Evolutionary conservation across 2,888 invertebrate genomes (phyloP).

Genomic region (Drosophila anomelani): DNA sequence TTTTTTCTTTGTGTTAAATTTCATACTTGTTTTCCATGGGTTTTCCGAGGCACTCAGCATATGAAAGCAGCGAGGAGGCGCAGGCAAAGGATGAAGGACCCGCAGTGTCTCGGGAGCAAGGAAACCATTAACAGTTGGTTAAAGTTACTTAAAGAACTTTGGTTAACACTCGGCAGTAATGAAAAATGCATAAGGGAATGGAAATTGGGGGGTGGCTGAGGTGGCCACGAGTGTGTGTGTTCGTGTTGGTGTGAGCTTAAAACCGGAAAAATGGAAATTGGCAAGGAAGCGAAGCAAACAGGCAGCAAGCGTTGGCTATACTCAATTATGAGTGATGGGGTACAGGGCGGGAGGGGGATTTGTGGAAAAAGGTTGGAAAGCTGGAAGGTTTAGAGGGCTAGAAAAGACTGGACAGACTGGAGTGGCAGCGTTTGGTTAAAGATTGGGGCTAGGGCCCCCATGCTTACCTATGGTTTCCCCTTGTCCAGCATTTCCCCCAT

Average conservation of each 20-base stretch:
- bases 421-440: neutral
- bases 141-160: conserved; percentile 44
- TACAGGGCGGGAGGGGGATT: neutral
- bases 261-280: conserved; percentile 77
- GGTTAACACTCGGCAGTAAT: conserved; percentile 42
- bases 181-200: conserved; percentile 62
- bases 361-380: neutral
- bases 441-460: neutral
- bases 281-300: conserved; percentile 71
- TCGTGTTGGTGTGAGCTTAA: conserved; percentile 60
- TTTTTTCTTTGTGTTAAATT: neutral
- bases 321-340: conserved; percentile 29
- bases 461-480: conserved; percentile 18
- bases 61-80: neutral
- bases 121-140: conserved; percentile 35
- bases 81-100: conserved; percentile 8
- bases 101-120: conserved; percentile 10
- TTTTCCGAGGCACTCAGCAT: conserved; percentile 7
- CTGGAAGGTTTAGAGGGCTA: neutral
- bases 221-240: conserved; percentile 17
- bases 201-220: conserved; percentile 39
- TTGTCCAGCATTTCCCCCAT: conserved; percentile 6
- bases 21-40: neutral
- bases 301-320: conserved; percentile 41
- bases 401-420: neutral